Evolutionary conservation across 2,797 vertebrate genomes (phyloP).

Genomic region (Argentina silus): DNA sequence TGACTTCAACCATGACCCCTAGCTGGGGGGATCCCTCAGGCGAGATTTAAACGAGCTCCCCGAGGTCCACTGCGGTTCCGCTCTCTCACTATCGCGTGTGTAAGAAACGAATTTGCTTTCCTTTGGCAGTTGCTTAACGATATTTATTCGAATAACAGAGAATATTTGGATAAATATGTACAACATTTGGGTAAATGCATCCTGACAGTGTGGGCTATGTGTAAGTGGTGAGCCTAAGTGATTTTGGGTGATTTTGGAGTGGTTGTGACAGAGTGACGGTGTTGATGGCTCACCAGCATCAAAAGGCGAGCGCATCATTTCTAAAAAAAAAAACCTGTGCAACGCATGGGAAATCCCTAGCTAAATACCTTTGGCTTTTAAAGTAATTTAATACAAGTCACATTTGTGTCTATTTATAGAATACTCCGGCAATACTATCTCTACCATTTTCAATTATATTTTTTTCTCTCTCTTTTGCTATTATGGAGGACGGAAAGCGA

Average conservation of each 20-base stretch:
- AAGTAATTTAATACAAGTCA: conserved; percentile 24
- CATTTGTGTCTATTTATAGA: conserved; percentile 35
- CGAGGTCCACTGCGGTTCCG: conserved; percentile 67
- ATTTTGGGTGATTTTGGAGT: conserved; percentile 35
- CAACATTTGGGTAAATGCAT: conserved; percentile 56
- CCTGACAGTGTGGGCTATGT: conserved; percentile 49
- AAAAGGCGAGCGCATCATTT: not conserved
- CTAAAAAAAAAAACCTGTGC: too few relatives aligned
- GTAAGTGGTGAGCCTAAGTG: conserved; percentile 37
- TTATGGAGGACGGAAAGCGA: conserved; percentile 75
- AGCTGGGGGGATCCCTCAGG: conserved; percentile 83
- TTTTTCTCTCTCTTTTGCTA: conserved; percentile 59
- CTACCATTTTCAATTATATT: conserved; percentile 65
- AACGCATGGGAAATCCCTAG: too few relatives aligned
- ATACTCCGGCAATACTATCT: conserved; percentile 52
- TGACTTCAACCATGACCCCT: conserved; percentile 83
- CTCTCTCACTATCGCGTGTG: conserved; percentile 56
- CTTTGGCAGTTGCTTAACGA: conserved; percentile 54
- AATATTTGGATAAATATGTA: conserved; percentile 55
- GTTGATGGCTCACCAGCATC: not conserved
- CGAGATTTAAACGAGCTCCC: conserved; percentile 88
- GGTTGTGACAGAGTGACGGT: conserved; percentile 49
- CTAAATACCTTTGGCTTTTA: not conserved
- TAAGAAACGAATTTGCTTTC: conserved; percentile 54
- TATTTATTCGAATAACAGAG: conserved; percentile 48